phyloP scores from a whole-genome alignment of 64 coral and sea anemone species.

The Montipora cactus region DNA sequence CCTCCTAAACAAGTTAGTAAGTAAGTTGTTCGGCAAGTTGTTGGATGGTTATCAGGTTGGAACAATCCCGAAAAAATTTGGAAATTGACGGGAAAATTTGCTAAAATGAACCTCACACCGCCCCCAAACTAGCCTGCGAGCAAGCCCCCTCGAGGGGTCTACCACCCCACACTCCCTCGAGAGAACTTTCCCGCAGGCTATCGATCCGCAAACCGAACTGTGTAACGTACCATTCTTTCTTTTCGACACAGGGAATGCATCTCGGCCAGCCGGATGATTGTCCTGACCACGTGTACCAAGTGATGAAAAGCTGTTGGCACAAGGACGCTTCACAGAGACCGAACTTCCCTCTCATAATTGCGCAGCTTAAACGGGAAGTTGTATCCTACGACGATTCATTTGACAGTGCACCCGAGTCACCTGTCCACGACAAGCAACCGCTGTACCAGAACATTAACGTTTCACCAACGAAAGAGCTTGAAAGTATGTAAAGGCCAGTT shows the following conservation, averaged over 20 bases:
- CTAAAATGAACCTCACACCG: too few relatives aligned
- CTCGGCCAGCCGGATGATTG: constrained; percentile 92
- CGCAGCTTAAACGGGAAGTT: constrained; percentile 69
- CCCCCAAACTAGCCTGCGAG: too few relatives aligned
- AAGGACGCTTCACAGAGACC: constrained; percentile 78
- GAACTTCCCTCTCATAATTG: constrained; percentile 73
- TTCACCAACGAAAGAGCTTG: background rate
- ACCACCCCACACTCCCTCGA: too few relatives aligned
- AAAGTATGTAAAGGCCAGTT: constrained; percentile 27
- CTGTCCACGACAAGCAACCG: constrained; percentile 35
- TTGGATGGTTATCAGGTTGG: too few relatives aligned
- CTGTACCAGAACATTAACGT: constrained; percentile 42
- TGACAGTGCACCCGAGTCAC: background rate
- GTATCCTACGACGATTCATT: constrained; percentile 30
- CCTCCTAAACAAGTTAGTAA: too few relatives aligned
- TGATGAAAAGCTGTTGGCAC: constrained; percentile 97
- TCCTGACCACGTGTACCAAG: constrained; percentile 77
- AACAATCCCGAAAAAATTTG: too few relatives aligned
- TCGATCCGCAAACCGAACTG: too few relatives aligned
- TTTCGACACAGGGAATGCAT: constrained; percentile 75
- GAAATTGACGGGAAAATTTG: too few relatives aligned
- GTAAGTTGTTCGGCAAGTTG: too few relatives aligned
- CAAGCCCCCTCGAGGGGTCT: too few relatives aligned
- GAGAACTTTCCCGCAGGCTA: too few relatives aligned
- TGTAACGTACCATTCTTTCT: background rate